Percentiles rank a stretch among this genome's conserved stretches.
phyloP scores from a whole-genome alignment of 2,113 vertebrate species.

The Beaufortia kweichowensis region DNA sequence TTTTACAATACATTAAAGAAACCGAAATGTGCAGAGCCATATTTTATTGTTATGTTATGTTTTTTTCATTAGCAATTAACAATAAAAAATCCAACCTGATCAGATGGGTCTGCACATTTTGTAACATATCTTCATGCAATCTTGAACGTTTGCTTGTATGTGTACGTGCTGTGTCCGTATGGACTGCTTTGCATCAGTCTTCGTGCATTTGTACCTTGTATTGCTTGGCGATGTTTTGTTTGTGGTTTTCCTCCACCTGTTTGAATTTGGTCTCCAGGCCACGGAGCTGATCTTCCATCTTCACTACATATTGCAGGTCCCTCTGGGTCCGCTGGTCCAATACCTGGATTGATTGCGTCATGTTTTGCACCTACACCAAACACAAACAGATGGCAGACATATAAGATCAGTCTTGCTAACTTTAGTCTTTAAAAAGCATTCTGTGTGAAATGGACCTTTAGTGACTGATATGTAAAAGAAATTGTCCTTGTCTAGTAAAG shows the following conservation, averaged over 20 bases:
- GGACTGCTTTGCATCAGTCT: neutral
- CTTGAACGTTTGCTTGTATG: neutral
- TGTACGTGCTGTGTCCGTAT: neutral
- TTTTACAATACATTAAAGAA: neutral
- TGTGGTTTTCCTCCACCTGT: constrained; percentile 97
- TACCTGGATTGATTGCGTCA: constrained; percentile 98
- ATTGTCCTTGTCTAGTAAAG: too few relatives aligned
- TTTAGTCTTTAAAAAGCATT: too few relatives aligned
- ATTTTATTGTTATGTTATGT: neutral
- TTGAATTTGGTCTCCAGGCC: constrained; percentile 97
- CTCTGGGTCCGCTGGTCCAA: constrained; percentile 95
- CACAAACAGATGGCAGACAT: constrained; percentile 8
- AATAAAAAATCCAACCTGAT: neutral
- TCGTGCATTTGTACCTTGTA: constrained; percentile 83
- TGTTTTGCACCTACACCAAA: constrained; percentile 91
- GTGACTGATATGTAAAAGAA: too few relatives aligned
- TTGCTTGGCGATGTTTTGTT: constrained; percentile 97
- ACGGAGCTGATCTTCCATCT: constrained; percentile 97
- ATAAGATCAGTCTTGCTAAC: neutral
- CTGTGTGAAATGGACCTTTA: too few relatives aligned
- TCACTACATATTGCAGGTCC: constrained; percentile 96
- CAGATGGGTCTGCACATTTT: constrained; percentile 21
- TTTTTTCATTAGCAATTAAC: neutral
- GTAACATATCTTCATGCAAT: constrained; percentile 17
- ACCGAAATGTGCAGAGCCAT: constrained; percentile 28